Evolutionary conservation across 2,888 invertebrate genomes (phyloP).

Genomic region (Antheraea yamamai): DNA sequence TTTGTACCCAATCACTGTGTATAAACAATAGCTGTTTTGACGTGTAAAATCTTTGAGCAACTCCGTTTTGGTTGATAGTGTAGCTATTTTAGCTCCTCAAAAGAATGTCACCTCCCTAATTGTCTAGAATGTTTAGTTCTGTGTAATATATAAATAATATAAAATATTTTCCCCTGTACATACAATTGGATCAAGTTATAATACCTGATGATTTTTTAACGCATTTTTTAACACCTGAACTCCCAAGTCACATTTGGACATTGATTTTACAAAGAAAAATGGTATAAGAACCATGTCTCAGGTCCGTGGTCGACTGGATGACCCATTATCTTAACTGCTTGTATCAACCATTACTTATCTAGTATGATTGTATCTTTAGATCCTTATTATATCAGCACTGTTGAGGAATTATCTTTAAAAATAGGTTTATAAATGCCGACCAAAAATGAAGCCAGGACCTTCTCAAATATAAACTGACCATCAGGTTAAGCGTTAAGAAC

Average conservation of each 20-base stretch:
- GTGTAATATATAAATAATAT: neutral
- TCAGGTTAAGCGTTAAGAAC: no score
- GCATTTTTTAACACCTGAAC: neutral
- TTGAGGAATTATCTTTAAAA: neutral
- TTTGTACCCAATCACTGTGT: neutral
- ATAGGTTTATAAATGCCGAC: neutral
- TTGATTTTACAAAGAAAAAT: neutral
- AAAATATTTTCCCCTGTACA: neutral
- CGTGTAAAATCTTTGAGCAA: slow-evolving; percentile 12
- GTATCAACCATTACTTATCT: neutral
- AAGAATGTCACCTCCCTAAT: slow-evolving; percentile 33
- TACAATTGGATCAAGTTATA: neutral
- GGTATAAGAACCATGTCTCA: neutral
- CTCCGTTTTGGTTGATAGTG: slow-evolving; percentile 35
- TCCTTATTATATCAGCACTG: neutral
- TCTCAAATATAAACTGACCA: neutral
- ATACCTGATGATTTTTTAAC: neutral
- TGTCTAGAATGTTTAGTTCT: slow-evolving; percentile 1
- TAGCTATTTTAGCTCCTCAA: slow-evolving; percentile 38
- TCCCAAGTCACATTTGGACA: no score
- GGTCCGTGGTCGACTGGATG: neutral
- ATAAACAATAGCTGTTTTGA: neutral
- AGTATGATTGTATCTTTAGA: no score
- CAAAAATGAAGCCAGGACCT: neutral
- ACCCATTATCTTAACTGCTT: neutral